Evolutionary conservation across 1,140 invertebrate genomes (phyloP), one percentile per base, ranked within the genome.

Genomic region (Saxidomus purpurata): DNA sequence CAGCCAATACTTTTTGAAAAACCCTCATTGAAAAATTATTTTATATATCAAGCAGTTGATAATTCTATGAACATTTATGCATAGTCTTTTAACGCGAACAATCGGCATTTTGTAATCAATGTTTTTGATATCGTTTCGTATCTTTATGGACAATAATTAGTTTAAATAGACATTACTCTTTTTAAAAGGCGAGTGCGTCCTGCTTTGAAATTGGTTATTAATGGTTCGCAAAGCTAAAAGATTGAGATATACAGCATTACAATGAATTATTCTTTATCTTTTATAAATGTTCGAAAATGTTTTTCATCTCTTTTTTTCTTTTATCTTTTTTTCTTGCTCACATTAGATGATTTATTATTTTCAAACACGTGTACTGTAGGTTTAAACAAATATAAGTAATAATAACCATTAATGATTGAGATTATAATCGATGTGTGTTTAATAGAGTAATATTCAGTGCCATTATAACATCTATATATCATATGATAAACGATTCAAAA

Each of bases 141-240:
- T 63, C 59, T 25, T 63, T n/a, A 63, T 28, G 59, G 59, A 25
- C 25, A 63, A 63, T 63, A 63, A 63, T 63, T 63, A 63, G 15
- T 63, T 63, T 63, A 63, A 63, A 63, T 28, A 63, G 25, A 3
- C n/a, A 63, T 63, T 63, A 63, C n/a, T 28, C 59, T 28, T 63
- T 63, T 28, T 11, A 63, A 63, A 63, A 63, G 59, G 25, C 25
- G 8, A 63, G 28, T 63, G 59, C n/a, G 59, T 8, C 4, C 25
- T n/a, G n/a, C 59, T 28, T 63, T 63, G 59, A 63, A 63, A 63
- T 25, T 63, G 4, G 25, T 63, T 63, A 63, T 63, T 25, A 28
- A n/a, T 63, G n/a, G n/a, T 63, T n/a, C n/a, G n/a, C 19, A 63
- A n/a, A 63, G 22, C 59, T 25, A 4, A n/a, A 25, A n/a, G 59